Conservation (phyloP, 2,888 invertebrate species). For the Frankliniella fusca region DNA sequence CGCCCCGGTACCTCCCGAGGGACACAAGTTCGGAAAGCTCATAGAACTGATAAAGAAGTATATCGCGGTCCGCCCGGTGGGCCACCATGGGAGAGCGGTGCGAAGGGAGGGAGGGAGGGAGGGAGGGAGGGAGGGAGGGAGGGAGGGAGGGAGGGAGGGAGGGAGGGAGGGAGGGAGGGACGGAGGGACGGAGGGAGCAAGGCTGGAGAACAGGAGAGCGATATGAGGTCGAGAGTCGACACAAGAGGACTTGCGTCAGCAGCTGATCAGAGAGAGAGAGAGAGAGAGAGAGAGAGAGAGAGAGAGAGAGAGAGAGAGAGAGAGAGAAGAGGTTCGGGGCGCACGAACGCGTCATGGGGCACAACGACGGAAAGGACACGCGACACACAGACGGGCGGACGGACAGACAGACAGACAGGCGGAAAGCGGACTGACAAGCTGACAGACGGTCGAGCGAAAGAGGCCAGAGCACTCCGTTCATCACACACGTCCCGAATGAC, state of each 20-base stretch:
- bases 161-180: background rate
- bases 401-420: background rate
- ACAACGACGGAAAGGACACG: background rate
- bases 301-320: no score
- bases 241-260: no score
- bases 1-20: background rate
- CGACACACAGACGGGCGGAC: background rate
- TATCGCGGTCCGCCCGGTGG: background rate
- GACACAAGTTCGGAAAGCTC: background rate
- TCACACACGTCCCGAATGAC: background rate
- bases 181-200: no score
- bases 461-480: background rate
- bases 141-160: background rate
- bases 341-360: background rate
- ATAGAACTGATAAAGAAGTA: conserved; percentile 12
- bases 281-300: no score
- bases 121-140: background rate
- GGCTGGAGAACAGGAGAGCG: no score
- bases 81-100: background rate
- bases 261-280: no score
- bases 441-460: background rate
- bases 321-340: no score
- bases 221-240: no score
- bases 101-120: background rate
- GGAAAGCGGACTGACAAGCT: background rate